Base-by-base conservation (phyloP, 2,113 vertebrate species). In the Jaculus jaculus region DNA sequence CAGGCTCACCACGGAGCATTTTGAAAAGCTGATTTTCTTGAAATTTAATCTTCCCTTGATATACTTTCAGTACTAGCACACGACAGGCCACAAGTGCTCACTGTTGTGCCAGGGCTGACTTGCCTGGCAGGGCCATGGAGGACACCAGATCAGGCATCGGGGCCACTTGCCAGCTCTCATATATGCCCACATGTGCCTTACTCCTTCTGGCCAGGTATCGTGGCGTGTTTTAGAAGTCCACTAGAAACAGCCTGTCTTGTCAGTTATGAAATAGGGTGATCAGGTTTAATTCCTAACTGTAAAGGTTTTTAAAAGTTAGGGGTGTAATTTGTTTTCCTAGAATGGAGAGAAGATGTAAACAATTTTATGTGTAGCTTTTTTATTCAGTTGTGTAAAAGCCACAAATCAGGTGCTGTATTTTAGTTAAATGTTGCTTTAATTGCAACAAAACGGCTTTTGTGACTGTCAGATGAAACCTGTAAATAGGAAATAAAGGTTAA, bases 41-140 rank as follows among this genome's bases (percentile, higher is more conserved):
- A 99, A 99, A 97, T 99, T 99, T 94, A 99, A 99, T 97, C 99
- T 99, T 97, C 99, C 99, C 91, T 98, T 99, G 98, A 99, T 99
- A 98, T 99, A 99, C 98, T 99, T 99, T 98, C 99, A 99, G 98
- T 99, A 99, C 98, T 99, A 99, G 90, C 85, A 90, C 97, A 85
- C 84, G 86, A 89, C 90, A 89, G 97, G 97, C 96, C 94, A 37
- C 90, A 84, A 90, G 97, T 95, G 92, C 93, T 96, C 92, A 96
- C 96, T 24, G 51, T 97, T 93, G 21, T 91, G 74, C 92, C 93
- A 0, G 0, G 82, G 92, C 97, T 96, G 95, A 96, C 96, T 94
- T 77, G 65, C 97, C 94, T 81, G 0, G 84, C 12, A 91, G 97
- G 97, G 97, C 97, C 97, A 84, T 95, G 98, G 93, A 95, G 93